Evolutionary conservation across 2,797 vertebrate species (phyloP).

Genomic region (Protonibea diacanthus): DNA sequence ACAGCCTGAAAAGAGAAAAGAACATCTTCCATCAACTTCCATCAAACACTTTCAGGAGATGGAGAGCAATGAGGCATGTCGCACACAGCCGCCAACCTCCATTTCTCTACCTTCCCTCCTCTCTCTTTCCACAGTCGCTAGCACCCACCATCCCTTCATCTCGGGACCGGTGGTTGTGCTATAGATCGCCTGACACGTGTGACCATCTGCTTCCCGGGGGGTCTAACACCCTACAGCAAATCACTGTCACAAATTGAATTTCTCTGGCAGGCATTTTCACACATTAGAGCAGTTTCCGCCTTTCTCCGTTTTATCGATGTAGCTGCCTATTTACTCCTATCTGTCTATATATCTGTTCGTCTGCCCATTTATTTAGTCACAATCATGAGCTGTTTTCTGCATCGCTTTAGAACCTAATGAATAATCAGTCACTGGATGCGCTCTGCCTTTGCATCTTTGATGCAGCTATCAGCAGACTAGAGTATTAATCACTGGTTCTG

Average conservation of each 20-base stretch:
- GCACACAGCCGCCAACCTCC: conserved; percentile 1
- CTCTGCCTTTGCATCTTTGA: conserved; percentile 24
- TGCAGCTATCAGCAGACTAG: conserved; percentile 9
- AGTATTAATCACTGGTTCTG: conserved; percentile 8
- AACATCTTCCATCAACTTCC: conserved; percentile 24
- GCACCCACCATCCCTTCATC: conserved; percentile 20
- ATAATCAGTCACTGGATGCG: conserved; percentile 3
- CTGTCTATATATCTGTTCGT: neutral
- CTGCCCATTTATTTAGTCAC: neutral
- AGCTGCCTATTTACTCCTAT: neutral
- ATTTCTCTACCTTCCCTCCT: conserved; percentile 23
- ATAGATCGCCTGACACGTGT: conserved; percentile 60
- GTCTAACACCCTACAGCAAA: conserved; percentile 50
- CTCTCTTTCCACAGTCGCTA: neutral
- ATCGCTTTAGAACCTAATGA: conserved; percentile 14
- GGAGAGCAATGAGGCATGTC: conserved; percentile 25
- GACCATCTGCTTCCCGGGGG: conserved; percentile 54
- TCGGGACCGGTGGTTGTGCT: conserved; percentile 8
- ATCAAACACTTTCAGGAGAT: conserved; percentile 19
- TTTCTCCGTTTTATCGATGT: conserved; percentile 2
- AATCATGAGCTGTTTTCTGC: conserved; percentile 2
- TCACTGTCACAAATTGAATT: conserved; percentile 70
- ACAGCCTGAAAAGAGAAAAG: conserved; percentile 14
- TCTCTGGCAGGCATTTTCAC: conserved; percentile 59
- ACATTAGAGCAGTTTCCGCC: conserved; percentile 46